A percentile compares a stretch with the other conserved stretches of the same genome.
Conservation (phyloP, 2,888 invertebrate species). For the Ichneumoninae sp. region DNA sequence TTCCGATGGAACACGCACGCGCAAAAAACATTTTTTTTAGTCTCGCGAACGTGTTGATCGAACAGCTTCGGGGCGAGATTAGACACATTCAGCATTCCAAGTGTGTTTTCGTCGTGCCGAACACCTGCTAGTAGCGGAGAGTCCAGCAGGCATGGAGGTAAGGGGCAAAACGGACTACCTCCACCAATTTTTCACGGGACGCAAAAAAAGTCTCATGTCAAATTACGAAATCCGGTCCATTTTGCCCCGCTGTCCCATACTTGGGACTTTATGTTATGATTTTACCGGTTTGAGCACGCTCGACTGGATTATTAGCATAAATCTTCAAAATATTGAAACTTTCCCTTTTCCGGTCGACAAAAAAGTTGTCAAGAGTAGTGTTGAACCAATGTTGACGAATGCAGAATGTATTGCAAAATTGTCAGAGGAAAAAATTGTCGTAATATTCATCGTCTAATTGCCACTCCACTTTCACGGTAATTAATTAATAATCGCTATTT, state of each 20-base stretch:
- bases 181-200: too few relatives aligned
- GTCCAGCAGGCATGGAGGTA: not conserved
- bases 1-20: constrained; percentile 29
- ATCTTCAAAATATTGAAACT: constrained; percentile 5
- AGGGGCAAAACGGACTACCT: too few relatives aligned
- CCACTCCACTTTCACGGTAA: not conserved
- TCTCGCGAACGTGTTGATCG: constrained; percentile 11
- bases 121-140: not conserved
- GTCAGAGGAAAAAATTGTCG: not conserved
- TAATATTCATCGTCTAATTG: not conserved
- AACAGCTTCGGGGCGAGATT: constrained; percentile 40
- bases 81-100: constrained; percentile 12
- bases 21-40: constrained; percentile 20
- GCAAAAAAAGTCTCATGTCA: not conserved
- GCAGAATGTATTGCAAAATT: not conserved
- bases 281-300: not conserved
- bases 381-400: not conserved
- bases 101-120: constrained; percentile 10
- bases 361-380: not conserved
- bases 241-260: not conserved
- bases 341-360: constrained; percentile 21
- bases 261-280: not conserved
- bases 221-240: not conserved
- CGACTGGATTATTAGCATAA: constrained; percentile 6
- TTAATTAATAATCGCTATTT: not conserved